Evolutionary conservation across 1,140 invertebrate genomes (phyloP), one percentile per base, ranked within the genome.

Genomic region (Pinna nobilis): DNA sequence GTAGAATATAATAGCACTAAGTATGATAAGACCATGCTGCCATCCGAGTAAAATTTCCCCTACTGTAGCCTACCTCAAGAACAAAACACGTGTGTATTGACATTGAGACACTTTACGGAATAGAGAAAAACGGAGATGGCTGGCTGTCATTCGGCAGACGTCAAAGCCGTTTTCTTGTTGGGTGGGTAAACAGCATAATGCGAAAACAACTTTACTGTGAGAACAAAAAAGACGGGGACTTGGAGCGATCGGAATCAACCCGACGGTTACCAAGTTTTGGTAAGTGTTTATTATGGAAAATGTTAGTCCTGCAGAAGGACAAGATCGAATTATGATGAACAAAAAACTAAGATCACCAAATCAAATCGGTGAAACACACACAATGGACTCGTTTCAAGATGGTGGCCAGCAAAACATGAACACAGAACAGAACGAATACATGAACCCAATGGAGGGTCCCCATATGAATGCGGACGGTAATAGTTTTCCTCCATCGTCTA

Each of bases 21-120:
- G 77, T 82, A 82, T 84, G 79, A 82, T 86, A 84, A 87, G 84
- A 82, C 84, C 86, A 87, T 86, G 84, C 84, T 86, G 83, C 82
- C 81, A 81, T 77, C 77, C 75, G 68, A 74, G 75, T 81, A 82
- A 85, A 69, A 81, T 84, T 78, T 78, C 72, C n/a, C 69, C 63
- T 80, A 77, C 71, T 79, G 71, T 67, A 75, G 70, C 71, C 59
- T 73, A 78, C 69, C 74, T n/a, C 70, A 76, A 74, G 74, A 72
- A 73, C 63, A 75, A 77, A 77, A 82, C 80, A 83, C 82, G 78
- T 85, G 83, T 82, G 76, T 82, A 73, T 70, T 72, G 70, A 74
- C 64, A 74, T 39, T 70, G 53, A 59, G 51, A 61, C 53, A 59
- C 55, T 59, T 30, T 59, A 33, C 37, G 55, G n/a, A 25, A 18